A percentile compares a stretch with the other conserved stretches of the same genome.
Evolutionary conservation across 2,113 vertebrate species (phyloP).

Genomic region (Grus americana): DNA sequence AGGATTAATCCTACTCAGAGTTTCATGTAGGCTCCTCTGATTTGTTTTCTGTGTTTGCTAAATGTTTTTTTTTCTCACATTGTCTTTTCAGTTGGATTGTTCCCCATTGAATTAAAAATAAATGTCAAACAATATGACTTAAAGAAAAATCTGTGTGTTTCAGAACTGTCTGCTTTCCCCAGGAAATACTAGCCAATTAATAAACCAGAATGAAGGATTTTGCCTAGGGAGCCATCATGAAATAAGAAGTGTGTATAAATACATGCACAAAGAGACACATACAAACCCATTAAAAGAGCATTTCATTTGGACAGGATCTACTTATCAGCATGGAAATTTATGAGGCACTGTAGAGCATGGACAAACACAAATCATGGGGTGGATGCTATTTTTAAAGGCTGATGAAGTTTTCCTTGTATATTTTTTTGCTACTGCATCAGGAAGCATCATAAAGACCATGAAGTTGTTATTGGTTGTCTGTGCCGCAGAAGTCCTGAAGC

Average conservation of each 20-base stretch:
- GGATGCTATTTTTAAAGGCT: neutral
- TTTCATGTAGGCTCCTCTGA: neutral
- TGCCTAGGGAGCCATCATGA: constrained; percentile 23
- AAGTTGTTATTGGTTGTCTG: neutral
- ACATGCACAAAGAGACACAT: neutral
- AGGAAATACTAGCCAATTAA: constrained; percentile 44
- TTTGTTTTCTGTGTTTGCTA: neutral
- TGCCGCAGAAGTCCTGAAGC: neutral
- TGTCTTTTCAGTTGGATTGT: constrained; percentile 1
- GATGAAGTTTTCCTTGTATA: neutral
- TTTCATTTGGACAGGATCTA: constrained; percentile 43
- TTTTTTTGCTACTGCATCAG: neutral
- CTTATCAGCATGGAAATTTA: neutral
- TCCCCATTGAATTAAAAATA: constrained; percentile 19
- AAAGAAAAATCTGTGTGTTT: neutral
- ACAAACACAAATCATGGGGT: neutral
- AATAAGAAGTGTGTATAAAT: neutral
- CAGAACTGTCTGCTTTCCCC: neutral
- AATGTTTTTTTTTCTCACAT: neutral
- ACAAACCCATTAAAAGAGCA: constrained; percentile 17
- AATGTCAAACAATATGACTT: constrained; percentile 6
- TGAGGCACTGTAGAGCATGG: neutral
- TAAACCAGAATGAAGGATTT: constrained; percentile 16
- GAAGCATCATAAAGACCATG: neutral
- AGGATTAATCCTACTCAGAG: constrained; percentile 18